Conservation (phyloP, 2,797 vertebrate species). For the Pangasius krempfi region DNA sequence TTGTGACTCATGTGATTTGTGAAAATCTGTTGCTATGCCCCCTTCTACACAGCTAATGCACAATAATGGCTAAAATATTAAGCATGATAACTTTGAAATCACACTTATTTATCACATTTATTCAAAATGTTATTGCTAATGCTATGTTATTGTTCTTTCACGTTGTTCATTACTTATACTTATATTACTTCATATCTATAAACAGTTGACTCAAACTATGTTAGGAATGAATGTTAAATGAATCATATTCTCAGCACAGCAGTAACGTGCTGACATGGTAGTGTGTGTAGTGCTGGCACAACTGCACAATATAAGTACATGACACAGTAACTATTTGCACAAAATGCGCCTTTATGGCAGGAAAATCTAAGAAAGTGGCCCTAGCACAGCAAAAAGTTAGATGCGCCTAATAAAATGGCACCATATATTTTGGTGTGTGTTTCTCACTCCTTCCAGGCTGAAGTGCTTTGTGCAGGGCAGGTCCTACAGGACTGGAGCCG, state of each 20-base stretch:
- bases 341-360: neutral
- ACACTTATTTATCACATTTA: neutral
- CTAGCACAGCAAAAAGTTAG: neutral
- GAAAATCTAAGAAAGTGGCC: neutral
- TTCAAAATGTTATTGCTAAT: neutral
- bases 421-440: neutral
- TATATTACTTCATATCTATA: neutral
- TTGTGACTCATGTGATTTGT: neutral
- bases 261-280: neutral
- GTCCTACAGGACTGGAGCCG: slow-evolving; percentile 78
- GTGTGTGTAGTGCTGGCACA: neutral
- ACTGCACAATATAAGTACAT: neutral
- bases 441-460: slow-evolving; percentile 80
- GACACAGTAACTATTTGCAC: neutral
- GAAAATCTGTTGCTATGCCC: neutral
- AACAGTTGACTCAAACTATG: neutral
- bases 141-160: neutral
- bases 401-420: neutral
- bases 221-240: slow-evolving; percentile 1
- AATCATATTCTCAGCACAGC: neutral
- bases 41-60: neutral
- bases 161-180: neutral
- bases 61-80: neutral
- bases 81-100: neutral
- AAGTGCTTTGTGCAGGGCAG: slow-evolving; percentile 72